Percentiles rank a stretch among this genome's conserved stretches.
These are phyloP conservation scores for Dolichopus griseipennis DNA, from an alignment of 2,888 invertebrate genomes.

Conservation along the genomic window DNA sequence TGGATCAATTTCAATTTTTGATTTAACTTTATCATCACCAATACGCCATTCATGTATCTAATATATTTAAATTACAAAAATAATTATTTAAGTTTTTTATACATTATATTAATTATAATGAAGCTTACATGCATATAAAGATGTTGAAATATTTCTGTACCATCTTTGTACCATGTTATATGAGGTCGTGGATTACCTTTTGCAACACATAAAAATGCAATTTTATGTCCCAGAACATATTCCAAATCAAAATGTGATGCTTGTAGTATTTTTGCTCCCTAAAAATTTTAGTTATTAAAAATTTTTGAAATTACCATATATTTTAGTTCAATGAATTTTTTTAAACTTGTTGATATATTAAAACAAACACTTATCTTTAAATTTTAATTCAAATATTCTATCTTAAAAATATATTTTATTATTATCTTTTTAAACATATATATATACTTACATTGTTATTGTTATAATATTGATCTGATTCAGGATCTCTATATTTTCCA, in stretches of 20 bases:
- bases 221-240: constrained; percentile 89
- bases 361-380: no score
- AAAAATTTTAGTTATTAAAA: constrained; percentile 17
- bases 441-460: constrained; percentile 57
- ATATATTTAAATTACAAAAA: no score
- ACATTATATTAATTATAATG: not conserved
- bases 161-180: constrained; percentile 94
- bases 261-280: constrained; percentile 84
- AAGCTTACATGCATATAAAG: constrained; percentile 72
- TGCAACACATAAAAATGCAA: constrained; percentile 85
- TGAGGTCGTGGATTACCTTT: constrained; percentile 82
- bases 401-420: no score
- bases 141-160: constrained; percentile 84
- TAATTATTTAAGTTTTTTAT: not conserved
- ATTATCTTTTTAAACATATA: no score
- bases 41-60: constrained; percentile 86
- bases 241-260: constrained; percentile 90
- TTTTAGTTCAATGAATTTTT: no score
- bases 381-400: no score
- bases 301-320: no score
- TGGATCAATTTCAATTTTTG: constrained; percentile 89
- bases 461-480: constrained; percentile 85
- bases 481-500: constrained; percentile 81
- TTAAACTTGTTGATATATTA: no score
- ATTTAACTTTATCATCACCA: constrained; percentile 73